Evolutionary conservation across 1,140 invertebrate species (phyloP), one percentile per base, ranked within the genome.

Genomic region (Drosophila lowei): DNA sequence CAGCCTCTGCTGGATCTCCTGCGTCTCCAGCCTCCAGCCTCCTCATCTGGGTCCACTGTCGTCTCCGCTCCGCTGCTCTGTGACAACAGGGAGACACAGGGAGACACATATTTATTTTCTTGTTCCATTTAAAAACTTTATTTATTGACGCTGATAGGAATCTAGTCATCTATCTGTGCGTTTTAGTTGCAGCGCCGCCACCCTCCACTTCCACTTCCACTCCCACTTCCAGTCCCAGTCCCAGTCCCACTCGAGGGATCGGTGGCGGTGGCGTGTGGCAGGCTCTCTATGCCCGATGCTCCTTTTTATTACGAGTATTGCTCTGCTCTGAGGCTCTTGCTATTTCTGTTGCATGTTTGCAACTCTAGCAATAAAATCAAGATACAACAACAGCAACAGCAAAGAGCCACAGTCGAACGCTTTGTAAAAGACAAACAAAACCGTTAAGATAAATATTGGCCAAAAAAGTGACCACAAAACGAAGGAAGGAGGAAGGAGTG

Each of bases 101-200:
- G 44, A 63, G 79, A 84, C 77, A 84, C 77, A 86, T 85, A 85
- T 85, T 85, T 85, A 80, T 86, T 86, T 85, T 86, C 81, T 77
- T 85, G 81, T 86, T 85, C 77, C 81, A 86, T 86, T 85, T 85
- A 86, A 85, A 85, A 85, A 85, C 81, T 86, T 85, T 85, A 85
- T 85, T 85, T 85, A 85, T 85, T 85, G 80, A 80, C 81, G 81
- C 80, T 85, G 80, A 85, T 85, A 80, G 80, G 81, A 85, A 85
- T 85, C 80, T 79, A 80, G 80, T 67, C 80, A 85, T 79, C 77
- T 85, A 85, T 85, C 81, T 80, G 71, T 78, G 77, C 81, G 77
- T 85, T 85, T 84, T 70, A 68, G 63, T 6, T 50, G 62, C 65
- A 57, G 18, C 43, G 52, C 41, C 49, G 41, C 16, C 15, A n/a